Evolutionary conservation across 2,888 invertebrate species (phyloP).

Genomic region (Aporophyla nigra): DNA sequence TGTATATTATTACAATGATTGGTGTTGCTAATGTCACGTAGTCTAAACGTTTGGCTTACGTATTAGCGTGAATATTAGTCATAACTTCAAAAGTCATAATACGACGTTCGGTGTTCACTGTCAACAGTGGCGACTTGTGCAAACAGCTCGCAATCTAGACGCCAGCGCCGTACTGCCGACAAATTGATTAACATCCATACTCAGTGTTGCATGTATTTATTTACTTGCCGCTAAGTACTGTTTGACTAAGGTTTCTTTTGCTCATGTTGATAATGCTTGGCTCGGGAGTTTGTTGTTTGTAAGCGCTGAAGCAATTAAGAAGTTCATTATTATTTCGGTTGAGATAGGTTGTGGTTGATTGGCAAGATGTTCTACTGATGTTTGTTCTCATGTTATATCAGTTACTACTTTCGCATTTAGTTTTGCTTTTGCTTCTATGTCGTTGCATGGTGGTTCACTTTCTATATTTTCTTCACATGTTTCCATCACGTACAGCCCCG

Average conservation of each 20-base stretch:
- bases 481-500: conserved; percentile 1
- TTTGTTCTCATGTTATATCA: conserved; percentile 21
- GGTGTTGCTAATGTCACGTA: conserved; percentile 47
- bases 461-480: conserved; percentile 26
- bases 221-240: conserved; percentile 55
- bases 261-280: conserved; percentile 40
- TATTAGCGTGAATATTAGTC: conserved; percentile 60
- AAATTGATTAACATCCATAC: conserved; percentile 64
- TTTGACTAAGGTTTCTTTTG: conserved; percentile 57
- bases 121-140: conserved; percentile 57
- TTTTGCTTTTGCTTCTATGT: not conserved
- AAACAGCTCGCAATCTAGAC: conserved; percentile 55
- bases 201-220: conserved; percentile 60
- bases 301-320: conserved; percentile 32
- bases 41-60: conserved; percentile 52
- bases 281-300: conserved; percentile 42
- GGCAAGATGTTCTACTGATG: conserved; percentile 18
- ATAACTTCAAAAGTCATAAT: conserved; percentile 45
- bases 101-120: conserved; percentile 49
- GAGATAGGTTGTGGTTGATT: conserved; percentile 42
- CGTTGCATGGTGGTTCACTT: conserved; percentile 16
- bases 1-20: conserved; percentile 19
- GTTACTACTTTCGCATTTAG: conserved; percentile 1
- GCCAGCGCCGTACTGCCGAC: conserved; percentile 35
- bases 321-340: conserved; percentile 51